Conservation (phyloP, 2,797 vertebrate genomes). For the Dicrostonyx torquatus region DNA sequence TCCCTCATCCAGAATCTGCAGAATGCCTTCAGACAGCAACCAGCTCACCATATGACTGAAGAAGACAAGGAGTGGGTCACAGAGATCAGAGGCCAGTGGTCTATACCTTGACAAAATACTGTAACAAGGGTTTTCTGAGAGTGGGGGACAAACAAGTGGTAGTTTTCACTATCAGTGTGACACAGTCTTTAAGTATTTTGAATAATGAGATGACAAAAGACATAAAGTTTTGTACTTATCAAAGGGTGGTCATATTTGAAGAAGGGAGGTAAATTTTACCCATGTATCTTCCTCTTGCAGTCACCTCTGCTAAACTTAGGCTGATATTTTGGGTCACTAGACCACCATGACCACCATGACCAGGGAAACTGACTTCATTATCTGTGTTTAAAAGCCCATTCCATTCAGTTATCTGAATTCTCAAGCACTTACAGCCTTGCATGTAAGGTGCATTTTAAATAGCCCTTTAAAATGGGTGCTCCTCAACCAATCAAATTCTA, state of each 20-base stretch:
- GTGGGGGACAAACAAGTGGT: not conserved
- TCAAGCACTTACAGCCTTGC: not conserved
- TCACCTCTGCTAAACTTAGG: fast-evolving
- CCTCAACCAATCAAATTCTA: not conserved
- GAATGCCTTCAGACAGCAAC: not conserved
- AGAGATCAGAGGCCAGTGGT: not conserved
- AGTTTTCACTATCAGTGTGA: not conserved
- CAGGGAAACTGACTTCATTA: not conserved
- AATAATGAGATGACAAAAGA: not conserved
- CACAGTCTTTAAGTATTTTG: not conserved
- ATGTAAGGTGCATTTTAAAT: not conserved
- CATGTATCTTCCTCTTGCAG: not conserved
- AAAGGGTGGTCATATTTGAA: not conserved
- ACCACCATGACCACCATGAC: too few relatives aligned
- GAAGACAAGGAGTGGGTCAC: fast-evolving
- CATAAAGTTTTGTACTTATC: not conserved
- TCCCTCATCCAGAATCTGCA: not conserved
- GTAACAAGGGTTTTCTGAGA: not conserved
- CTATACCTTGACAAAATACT: not conserved
- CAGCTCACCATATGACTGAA: fast-evolving
- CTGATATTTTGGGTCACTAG: not conserved
- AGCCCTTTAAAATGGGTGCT: not conserved
- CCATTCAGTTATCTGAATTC: not conserved
- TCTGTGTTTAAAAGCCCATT: not conserved
- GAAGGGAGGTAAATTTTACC: not conserved